phyloP scores from a whole-genome alignment of 2,113 vertebrate genomes.

The Hystrix brachyura region DNA sequence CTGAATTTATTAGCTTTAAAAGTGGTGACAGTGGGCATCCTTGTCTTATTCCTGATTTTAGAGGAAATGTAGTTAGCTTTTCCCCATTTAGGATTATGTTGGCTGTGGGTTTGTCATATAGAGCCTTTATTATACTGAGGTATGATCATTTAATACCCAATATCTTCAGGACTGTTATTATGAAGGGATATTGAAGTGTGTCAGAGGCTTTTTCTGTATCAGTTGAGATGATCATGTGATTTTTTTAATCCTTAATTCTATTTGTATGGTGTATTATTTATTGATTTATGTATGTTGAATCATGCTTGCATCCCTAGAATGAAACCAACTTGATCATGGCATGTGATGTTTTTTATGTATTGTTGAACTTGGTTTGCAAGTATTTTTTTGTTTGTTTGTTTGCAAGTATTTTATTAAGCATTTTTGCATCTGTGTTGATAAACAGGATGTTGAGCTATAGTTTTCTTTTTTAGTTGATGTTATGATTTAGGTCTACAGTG shows the following conservation, averaged over 20 bases:
- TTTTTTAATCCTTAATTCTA: not conserved
- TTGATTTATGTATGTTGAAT: not conserved
- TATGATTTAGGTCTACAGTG: not conserved
- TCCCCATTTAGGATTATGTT: not conserved
- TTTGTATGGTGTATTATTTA: not conserved
- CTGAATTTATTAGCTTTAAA: not conserved
- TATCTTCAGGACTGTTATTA: not conserved
- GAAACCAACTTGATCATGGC: not conserved
- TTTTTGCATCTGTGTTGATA: not conserved
- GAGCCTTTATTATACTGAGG: not conserved
- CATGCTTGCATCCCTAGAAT: not conserved
- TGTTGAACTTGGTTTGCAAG: not conserved
- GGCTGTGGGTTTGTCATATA: not conserved
- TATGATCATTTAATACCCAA: not conserved
- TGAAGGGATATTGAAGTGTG: not conserved
- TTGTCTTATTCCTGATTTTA: not conserved
- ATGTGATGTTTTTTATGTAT: not conserved
- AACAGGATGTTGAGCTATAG: not conserved
- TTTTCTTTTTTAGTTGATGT: not conserved
- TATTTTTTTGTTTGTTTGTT: too few relatives aligned
- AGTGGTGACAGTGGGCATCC: not conserved
- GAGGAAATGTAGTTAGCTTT: not conserved
- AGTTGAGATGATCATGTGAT: not conserved
- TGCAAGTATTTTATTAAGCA: not conserved
- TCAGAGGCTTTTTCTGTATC: not conserved